A percentile compares a stretch with the other conserved stretches of the same genome.
phyloP scores from a whole-genome alignment of 1,140 invertebrate species.

The Solenopsis fugax region DNA sequence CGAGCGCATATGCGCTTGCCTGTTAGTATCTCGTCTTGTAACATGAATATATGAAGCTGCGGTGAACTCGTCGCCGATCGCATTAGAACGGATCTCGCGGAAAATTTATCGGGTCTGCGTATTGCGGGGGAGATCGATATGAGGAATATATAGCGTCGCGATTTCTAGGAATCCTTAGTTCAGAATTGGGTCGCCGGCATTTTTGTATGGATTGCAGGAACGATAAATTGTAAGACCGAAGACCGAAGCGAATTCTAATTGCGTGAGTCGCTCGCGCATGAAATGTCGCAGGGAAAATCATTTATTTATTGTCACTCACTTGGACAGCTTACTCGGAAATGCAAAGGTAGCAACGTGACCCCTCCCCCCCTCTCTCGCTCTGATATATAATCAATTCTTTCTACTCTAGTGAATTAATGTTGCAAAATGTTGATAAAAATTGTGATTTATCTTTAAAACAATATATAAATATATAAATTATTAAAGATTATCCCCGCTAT shows the following conservation, averaged over 20 bases:
- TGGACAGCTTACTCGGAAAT: conserved; percentile 3
- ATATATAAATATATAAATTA: not conserved
- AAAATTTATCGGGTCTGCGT: conserved; percentile 57
- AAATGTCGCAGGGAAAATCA: conserved; percentile 50
- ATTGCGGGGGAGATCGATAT: conserved; percentile 48
- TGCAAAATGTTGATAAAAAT: not conserved
- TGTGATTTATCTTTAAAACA: not conserved
- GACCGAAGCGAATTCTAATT: conserved; percentile 56
- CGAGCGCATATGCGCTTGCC: not conserved
- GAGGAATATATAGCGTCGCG: conserved; percentile 47
- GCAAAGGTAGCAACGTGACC: not conserved
- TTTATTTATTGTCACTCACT: conserved; percentile 62
- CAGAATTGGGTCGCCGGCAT: conserved; percentile 46
- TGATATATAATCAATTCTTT: not conserved
- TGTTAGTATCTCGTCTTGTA: conserved; percentile 49
- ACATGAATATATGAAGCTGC: conserved; percentile 54
- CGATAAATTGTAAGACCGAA: conserved; percentile 54
- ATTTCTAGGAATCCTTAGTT: conserved; percentile 61
- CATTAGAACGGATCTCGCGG: conserved; percentile 53
- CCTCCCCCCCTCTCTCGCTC: not conserved
- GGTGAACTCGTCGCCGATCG: conserved; percentile 42
- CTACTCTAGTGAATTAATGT: not conserved
- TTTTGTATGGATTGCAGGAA: conserved; percentile 50
- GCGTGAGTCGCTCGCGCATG: conserved; percentile 43
- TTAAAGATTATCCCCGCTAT: not conserved